Evolutionary conservation across 2,113 vertebrate genomes (phyloP), one percentile per base, ranked within the genome.

Genomic region (Anhinga rufa): DNA sequence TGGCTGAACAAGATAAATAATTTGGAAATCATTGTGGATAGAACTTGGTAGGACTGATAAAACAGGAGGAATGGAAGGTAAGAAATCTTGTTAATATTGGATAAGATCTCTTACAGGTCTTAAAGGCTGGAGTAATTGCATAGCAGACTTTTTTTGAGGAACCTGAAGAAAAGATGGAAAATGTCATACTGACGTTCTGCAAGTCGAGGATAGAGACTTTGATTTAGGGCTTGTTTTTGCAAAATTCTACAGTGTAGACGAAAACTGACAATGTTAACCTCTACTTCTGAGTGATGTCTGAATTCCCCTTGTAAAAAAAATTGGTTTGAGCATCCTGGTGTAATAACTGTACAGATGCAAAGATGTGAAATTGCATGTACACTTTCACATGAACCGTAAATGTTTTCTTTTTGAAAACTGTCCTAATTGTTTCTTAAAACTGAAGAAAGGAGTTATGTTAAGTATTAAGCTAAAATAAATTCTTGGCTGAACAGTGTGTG

Each of bases 401-500:
- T 75, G 38, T 70, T 95, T 85, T 71, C 32, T 52, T 74, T 92
- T 80, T 80, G 31, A 85, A 93, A 93, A 70, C 51, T 78, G 40
- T 86, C 34, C 28, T 93, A 64, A 60, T 71, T 90, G 55, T 49
- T 89, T 85, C 72, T 76, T 82, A 42, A 88, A 85, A 91, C 40
- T 49, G 78, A 82, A 85, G 80, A 75, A 94, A 85, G 36, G 46
- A 62, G 68, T 84, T 88, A 78, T 68, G 81, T 82, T 81, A 91
- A 92, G 79, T 66, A 92, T 86, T 93, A 85, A 82, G 49, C 81
- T 87, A 80, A 91, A 94, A 82, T 84, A 90, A 90, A 65, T 91
- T 87, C 70, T 94, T 89, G 88, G 26, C 61, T 92, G 58, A 93
- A 55, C 65, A 72, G 38, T 34, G 46, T 70, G 66, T 92, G 78